Percentiles rank a stretch among this genome's conserved stretches.
Evolutionary conservation across 2,113 vertebrate species (phyloP).

Genomic region (Abramis brama): DNA sequence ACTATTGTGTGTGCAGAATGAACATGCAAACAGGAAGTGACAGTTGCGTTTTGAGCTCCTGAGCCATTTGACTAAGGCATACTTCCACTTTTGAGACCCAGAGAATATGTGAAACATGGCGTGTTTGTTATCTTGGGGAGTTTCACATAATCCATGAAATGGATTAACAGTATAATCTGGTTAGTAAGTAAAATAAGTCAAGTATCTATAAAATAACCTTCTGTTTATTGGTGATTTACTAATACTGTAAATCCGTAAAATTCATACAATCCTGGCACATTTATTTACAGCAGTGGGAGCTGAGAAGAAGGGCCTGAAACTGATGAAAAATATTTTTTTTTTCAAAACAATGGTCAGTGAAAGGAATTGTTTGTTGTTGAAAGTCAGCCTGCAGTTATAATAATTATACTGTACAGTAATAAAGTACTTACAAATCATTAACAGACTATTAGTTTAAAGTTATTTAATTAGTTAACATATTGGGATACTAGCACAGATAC

Average conservation of each 20-base stretch:
- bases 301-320: too few relatives aligned
- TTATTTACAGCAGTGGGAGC: too few relatives aligned
- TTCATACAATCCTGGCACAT: too few relatives aligned
- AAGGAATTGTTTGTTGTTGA: too few relatives aligned
- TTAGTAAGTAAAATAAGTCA: neutral
- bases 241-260: neutral
- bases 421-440: too few relatives aligned
- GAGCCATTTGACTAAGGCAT: neutral
- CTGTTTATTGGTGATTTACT: neutral
- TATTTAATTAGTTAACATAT: too few relatives aligned
- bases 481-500: too few relatives aligned
- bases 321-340: too few relatives aligned
- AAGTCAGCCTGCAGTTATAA: too few relatives aligned
- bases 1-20: neutral
- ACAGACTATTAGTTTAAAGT: too few relatives aligned
- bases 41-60: neutral
- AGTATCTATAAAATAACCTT: neutral
- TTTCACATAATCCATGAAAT: neutral
- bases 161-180: neutral
- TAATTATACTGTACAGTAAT: too few relatives aligned
- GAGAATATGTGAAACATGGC: neutral
- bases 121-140: neutral
- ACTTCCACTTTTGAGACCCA: neutral
- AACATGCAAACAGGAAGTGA: constrained; percentile 13
- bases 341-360: too few relatives aligned